These are phyloP conservation scores for Sapayoa aenigma DNA, from an alignment of 2,113 vertebrate species.

Conservation along the genomic window DNA sequence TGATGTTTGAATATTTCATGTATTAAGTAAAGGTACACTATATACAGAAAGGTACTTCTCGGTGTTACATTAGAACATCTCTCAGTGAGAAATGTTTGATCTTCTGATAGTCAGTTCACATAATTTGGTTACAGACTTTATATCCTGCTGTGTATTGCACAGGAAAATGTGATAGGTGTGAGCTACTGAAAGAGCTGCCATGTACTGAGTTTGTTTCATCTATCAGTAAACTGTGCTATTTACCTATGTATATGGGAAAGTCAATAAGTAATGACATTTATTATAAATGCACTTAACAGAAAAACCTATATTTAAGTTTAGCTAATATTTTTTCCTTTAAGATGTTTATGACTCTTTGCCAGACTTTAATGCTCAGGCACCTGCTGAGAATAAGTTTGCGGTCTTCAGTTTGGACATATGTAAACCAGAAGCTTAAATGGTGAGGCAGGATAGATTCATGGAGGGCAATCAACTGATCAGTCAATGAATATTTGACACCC, in stretches of 20 bases:
- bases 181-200: neutral
- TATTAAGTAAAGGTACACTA: neutral
- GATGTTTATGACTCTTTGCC: neutral
- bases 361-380: neutral
- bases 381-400: neutral
- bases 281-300: neutral
- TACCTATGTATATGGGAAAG: neutral
- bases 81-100: slow-evolving; percentile 5
- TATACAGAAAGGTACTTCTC: neutral
- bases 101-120: slow-evolving; percentile 7
- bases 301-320: neutral
- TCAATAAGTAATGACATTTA: neutral
- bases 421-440: neutral
- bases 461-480: neutral
- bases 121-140: neutral
- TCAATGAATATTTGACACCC: neutral
- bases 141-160: neutral
- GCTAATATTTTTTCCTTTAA: neutral
- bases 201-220: neutral
- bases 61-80: slow-evolving; percentile 6
- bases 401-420: neutral
- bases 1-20: slow-evolving; percentile 8
- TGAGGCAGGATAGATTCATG: neutral
- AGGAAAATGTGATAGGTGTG: neutral
- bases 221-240: neutral